Base-by-base conservation (phyloP, 2,113 vertebrate species). In the Columbina picui region DNA sequence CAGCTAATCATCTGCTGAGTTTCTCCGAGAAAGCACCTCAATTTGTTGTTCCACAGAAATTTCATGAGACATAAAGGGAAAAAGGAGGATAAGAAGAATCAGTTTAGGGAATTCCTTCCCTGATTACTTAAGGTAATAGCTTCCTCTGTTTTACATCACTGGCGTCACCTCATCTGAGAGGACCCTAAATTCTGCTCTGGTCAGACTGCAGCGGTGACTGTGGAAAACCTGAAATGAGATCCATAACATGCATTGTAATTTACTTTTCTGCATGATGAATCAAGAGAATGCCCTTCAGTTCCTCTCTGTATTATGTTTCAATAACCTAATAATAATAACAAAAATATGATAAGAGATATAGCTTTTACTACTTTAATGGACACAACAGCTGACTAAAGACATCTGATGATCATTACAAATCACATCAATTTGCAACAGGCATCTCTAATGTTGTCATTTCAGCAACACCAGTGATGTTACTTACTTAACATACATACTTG, bases 151-250 rank as follows among this genome's bases (percentile, higher is more conserved):
- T 88, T 29, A 38, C 13, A 21, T 80, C 21, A 57, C 19, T 1
- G 0, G 15, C 22, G 32, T 34, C 1, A 0, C 21, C 12, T 80
- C 4, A 1, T 47, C 71, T 36, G 34, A 39, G 34, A 6, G 12
- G 1, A 3, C 11, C 11, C 34, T 39, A 34, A 80, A 61, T 21
- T 67, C 23, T 74, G 14, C 14, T 55, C 14, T 63, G 17, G 23
- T 47, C 68, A 70, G 36, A 27, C 7, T 29, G 7, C 2, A 11
- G 12, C 16, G 5, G 7, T 26, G 23, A 39, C 50, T 39, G 30
- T 3, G 0, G 10, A 20, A 69, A 38, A 20, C 49, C 17, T 50
- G 43, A 89, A 77, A 49, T 32, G 3, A 3, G 2, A 38, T 26
- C 17, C 26, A 2, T 59, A 74, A 16, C 4, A 29, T 29, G 14